A percentile compares a stretch with the other conserved stretches of the same genome.
Evolutionary conservation across 2,888 invertebrate species (phyloP).

Genomic region (Nomada ruficornis): DNA sequence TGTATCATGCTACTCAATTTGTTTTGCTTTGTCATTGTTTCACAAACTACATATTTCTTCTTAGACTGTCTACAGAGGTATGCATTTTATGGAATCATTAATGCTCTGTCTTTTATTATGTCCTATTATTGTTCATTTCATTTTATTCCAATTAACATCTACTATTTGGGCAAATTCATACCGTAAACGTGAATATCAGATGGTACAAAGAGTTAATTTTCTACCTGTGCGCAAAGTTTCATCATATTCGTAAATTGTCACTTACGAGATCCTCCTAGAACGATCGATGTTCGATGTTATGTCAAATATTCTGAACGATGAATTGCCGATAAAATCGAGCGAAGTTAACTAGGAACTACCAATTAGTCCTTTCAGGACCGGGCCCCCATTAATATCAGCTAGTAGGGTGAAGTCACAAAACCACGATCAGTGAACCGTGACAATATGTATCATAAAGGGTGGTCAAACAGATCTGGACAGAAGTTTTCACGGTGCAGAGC

Average conservation of each 20-base stretch:
- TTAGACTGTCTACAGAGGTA: not conserved
- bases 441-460: slow-evolving; percentile 38
- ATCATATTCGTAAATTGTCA: no score
- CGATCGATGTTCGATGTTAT: not conserved
- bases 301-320: slow-evolving; percentile 10
- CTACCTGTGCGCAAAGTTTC: no score
- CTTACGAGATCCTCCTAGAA: no score
- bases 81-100: not conserved
- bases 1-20: not conserved
- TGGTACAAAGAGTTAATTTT: no score
- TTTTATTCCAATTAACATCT: no score
- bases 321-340: slow-evolving; percentile 16
- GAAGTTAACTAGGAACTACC: slow-evolving; percentile 24
- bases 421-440: slow-evolving; percentile 42
- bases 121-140: no score
- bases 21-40: not conserved
- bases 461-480: slow-evolving; percentile 33
- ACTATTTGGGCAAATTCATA: no score
- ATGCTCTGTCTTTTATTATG: no score
- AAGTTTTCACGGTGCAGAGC: slow-evolving; percentile 39
- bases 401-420: slow-evolving; percentile 42
- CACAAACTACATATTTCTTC: not conserved
- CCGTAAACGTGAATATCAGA: no score
- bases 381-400: slow-evolving; percentile 36
- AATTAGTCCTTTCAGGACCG: slow-evolving; percentile 39